Evolutionary conservation across 2,888 invertebrate genomes (phyloP), one percentile per base, ranked within the genome.

Genomic region (Acronicta aceris): DNA sequence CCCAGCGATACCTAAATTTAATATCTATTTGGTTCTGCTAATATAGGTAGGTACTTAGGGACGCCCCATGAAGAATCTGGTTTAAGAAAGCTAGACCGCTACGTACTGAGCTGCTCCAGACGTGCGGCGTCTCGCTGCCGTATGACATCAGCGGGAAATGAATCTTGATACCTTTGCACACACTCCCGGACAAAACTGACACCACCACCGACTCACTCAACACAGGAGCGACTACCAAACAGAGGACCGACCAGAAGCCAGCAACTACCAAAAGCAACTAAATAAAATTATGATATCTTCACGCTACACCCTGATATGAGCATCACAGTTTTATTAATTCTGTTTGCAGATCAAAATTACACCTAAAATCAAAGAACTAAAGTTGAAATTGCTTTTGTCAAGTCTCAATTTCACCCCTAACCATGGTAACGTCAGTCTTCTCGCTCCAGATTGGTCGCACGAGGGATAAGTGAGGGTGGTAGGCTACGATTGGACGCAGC

Each of bases 61-160:
- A n/a, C n/a, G n/a, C n/a, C n/a, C n/a, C n/a, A n/a, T n/a, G n/a
- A n/a, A n/a, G n/a, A n/a, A n/a, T n/a, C n/a, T n/a, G n/a, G n/a
- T n/a, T n/a, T 33, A 12, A 12, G 4, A 33, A 33, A 30, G 8
- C 30, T 7, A 30, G 3, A 10, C 30, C 10, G 4, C 7, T 53
- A 85, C 90, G 66, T 82, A 95, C 95, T 71, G 94, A 90, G 86
- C 93, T 92, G 83, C 91, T 92, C 95, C 95, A 95, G 68, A 94
- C 93, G 89, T 95, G 95, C 88, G 95, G 92, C 90, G 94, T 89
- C 87, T 95, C 95, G 84, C 91, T 93, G 75, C 93, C 92, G 91
- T 94, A 93, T 74, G 95, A 94, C 95, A 95, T 95, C 89, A 94
- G 94, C 90, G 94, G 94, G 94, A 94, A 94, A 94, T 94, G 94